phyloP scores from a whole-genome alignment of 2,888 invertebrate species.

The Papilio protenor region DNA sequence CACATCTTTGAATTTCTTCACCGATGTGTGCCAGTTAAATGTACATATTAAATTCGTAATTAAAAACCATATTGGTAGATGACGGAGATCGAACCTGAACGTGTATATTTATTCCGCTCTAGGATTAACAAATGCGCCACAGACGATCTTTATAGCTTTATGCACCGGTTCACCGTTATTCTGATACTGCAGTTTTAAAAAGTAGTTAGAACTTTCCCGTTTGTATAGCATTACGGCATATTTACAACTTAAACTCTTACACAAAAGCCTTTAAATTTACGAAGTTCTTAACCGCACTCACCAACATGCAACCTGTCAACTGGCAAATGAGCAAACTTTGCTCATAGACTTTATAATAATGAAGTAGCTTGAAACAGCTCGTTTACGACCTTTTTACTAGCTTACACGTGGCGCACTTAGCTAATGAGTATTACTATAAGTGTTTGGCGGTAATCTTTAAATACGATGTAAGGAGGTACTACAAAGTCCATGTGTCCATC shows the following conservation, averaged over 20 bases:
- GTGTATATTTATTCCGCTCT: too few relatives aligned
- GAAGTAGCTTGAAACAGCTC: conserved; percentile 5
- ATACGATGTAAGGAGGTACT: neutral
- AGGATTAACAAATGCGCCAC: too few relatives aligned
- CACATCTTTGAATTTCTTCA: too few relatives aligned
- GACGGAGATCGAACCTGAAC: too few relatives aligned
- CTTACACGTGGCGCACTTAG: conserved; percentile 2
- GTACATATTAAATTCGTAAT: too few relatives aligned
- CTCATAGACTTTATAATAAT: conserved; percentile 7
- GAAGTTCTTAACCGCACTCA: conserved; percentile 29
- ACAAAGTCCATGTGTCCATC: neutral
- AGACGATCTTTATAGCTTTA: neutral
- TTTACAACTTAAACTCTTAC: conserved; percentile 14
- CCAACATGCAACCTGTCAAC: conserved; percentile 33
- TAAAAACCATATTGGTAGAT: too few relatives aligned
- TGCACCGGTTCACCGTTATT: neutral
- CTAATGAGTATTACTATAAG: conserved; percentile 1
- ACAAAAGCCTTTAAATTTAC: conserved; percentile 32
- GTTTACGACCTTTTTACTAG: conserved; percentile 25
- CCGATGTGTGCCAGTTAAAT: too few relatives aligned
- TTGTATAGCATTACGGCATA: neutral
- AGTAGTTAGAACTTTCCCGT: neutral
- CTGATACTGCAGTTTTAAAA: conserved; percentile 4
- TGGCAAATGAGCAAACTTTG: conserved; percentile 37
- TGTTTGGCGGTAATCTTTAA: neutral